A percentile compares a stretch with the other conserved stretches of the same genome.
phyloP scores from a whole-genome alignment of 1,140 invertebrate genomes.

The Marisa cornuarietis region DNA sequence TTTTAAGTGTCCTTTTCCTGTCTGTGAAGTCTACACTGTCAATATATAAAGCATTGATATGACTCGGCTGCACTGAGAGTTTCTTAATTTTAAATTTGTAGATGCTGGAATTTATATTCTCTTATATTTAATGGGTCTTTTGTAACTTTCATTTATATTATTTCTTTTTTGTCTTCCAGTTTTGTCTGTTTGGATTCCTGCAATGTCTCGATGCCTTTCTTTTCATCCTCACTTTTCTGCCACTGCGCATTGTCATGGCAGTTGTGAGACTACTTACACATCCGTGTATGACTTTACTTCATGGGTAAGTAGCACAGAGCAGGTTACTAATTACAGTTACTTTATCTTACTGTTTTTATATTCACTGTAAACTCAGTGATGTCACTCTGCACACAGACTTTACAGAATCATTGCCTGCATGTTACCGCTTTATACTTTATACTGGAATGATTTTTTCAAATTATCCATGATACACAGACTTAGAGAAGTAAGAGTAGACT shows the following conservation, averaged over 20 bases:
- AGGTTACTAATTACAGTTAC: too few species aligned
- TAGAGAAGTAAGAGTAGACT: too few species aligned
- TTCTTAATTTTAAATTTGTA: not conserved
- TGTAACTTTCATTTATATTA: not conserved
- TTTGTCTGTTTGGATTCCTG: conserved; percentile 96
- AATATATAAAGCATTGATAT: not conserved
- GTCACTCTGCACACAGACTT: too few species aligned
- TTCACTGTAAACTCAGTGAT: too few species aligned
- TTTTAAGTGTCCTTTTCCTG: too few species aligned
- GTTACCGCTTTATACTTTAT: too few species aligned
- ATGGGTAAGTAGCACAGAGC: conserved; percentile 39
- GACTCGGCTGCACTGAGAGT: not conserved
- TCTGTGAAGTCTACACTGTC: too few species aligned
- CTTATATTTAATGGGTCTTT: not conserved
- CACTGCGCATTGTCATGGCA: conserved; percentile 88
- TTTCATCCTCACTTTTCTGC: conserved; percentile 97
- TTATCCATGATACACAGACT: too few species aligned
- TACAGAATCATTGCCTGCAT: too few species aligned
- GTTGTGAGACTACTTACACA: conserved; percentile 52
- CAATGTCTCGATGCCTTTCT: conserved; percentile 98
- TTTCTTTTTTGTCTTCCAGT: conserved; percentile 66
- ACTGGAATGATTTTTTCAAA: too few species aligned
- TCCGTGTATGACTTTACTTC: conserved; percentile 55
- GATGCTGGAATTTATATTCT: not conserved
- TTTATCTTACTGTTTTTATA: too few species aligned